phyloP scores from a whole-genome alignment of 2,888 invertebrate species.

The Metellina segmentata region DNA sequence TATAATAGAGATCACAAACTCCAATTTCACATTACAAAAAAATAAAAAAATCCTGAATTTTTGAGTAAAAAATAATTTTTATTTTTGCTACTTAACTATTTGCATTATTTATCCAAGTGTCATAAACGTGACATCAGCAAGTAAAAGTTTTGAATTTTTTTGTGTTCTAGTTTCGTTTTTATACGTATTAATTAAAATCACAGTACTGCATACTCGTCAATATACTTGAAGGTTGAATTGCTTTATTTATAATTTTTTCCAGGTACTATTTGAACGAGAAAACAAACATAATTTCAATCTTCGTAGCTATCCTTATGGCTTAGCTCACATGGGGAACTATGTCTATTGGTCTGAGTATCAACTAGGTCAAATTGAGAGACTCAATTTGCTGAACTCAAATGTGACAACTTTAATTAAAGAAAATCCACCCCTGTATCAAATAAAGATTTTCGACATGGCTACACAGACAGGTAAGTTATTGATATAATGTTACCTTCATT shows the following conservation, averaged over 20 bases:
- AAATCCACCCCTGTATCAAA: slow-evolving; percentile 84
- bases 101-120: no score
- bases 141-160: no score
- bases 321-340: slow-evolving; percentile 85
- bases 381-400: slow-evolving; percentile 82
- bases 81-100: no score
- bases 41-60: no score
- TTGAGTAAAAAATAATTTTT: no score
- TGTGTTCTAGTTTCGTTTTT: no score
- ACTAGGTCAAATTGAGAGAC: slow-evolving; percentile 84
- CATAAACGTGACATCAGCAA: no score
- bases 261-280: slow-evolving; percentile 82
- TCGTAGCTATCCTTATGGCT: slow-evolving; percentile 86
- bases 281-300: slow-evolving; percentile 80
- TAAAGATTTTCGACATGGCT: slow-evolving; percentile 86
- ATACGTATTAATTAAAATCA: no score
- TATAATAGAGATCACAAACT: no score
- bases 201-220: no score
- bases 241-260: background rate
- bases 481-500: background rate
- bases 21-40: no score
- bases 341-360: slow-evolving; percentile 88
- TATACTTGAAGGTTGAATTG: no score
- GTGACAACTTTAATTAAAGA: slow-evolving; percentile 83
- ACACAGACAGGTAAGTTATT: slow-evolving; percentile 83